Evolutionary conservation across 2,888 invertebrate genomes (phyloP), one percentile per base, ranked within the genome.

Genomic region (Periphyllus acericola): DNA sequence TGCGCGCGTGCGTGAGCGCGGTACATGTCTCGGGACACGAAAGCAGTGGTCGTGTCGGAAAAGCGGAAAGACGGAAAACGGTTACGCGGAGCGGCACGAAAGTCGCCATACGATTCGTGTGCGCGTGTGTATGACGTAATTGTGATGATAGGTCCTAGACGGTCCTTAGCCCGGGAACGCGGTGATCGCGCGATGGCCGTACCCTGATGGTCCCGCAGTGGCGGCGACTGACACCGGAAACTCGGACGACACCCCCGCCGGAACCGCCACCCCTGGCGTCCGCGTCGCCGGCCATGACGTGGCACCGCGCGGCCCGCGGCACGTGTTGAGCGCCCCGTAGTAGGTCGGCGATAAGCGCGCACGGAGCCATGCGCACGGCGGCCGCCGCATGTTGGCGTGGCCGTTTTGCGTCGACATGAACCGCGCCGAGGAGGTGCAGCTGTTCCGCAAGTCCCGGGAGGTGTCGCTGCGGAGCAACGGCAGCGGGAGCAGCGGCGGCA

Each of bases 361-460:
- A 21, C 14, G 25, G 8, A 72, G 72, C 72, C 81, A 87, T 83
- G 40, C 60, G 46, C 89, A 91, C 92, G 90, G 91, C 91, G 82
- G 83, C 87, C 66, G 75, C 82, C 74, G 83, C 52, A 71, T 85
- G 85, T 83, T 89, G 88, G 79, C 89, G 88, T 76, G 83, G 84
- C 83, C 89, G 89, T 52, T 82, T 79, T 87, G 80, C 85, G 84
- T 79, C 83, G 79, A 92, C 90, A 94, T 94, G 94, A 94, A 94
- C 92, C 93, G 94, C 89, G 93, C 93, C 89, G 94, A 94, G 91
- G 94, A 94, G 92, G 94, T 94, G 91, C 93, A 92, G 90, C 92
- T 94, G 90, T 94, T 93, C 91, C 92, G 94, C 90, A 94, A 94
- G 91, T 94, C 94, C 90, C 93, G 94, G 90, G 94, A 93, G 91